Evolutionary conservation across 2,113 vertebrate species (phyloP).

Genomic region (Mustela lutreola): DNA sequence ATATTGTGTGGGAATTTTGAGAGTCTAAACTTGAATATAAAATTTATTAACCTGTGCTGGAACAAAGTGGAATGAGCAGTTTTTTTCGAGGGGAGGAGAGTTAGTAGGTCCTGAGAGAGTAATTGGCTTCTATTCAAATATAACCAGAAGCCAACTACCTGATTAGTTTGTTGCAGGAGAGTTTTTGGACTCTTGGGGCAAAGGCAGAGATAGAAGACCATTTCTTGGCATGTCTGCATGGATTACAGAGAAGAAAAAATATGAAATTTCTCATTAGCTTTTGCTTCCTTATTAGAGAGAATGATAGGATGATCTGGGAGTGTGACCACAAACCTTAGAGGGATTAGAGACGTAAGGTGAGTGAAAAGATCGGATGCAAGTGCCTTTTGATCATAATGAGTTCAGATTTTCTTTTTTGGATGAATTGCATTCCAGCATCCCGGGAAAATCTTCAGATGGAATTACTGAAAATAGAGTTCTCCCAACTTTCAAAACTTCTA

Average conservation of each 20-base stretch:
- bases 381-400: not conserved
- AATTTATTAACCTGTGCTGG: not conserved
- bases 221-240: not conserved
- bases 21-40: conserved; percentile 32
- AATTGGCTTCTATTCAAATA: not conserved
- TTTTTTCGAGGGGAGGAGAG: not conserved
- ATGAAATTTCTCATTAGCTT: not conserved
- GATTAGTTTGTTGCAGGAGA: not conserved
- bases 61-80: not conserved
- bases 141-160: not conserved
- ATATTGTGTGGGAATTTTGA: not conserved
- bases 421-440: not conserved
- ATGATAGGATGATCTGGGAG: not conserved
- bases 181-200: not conserved
- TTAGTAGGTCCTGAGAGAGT: not conserved
- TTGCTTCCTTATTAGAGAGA: conserved; percentile 7
- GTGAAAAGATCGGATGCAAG: not conserved
- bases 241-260: not conserved
- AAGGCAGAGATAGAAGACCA: not conserved
- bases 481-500: not conserved
- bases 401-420: not conserved
- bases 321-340: not conserved
- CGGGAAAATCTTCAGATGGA: not conserved
- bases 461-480: not conserved
- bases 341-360: not conserved